A percentile compares a stretch with the other conserved stretches of the same genome.
Evolutionary conservation across 2,888 invertebrate genomes (phyloP).

Genomic region (Troides aeacus): DNA sequence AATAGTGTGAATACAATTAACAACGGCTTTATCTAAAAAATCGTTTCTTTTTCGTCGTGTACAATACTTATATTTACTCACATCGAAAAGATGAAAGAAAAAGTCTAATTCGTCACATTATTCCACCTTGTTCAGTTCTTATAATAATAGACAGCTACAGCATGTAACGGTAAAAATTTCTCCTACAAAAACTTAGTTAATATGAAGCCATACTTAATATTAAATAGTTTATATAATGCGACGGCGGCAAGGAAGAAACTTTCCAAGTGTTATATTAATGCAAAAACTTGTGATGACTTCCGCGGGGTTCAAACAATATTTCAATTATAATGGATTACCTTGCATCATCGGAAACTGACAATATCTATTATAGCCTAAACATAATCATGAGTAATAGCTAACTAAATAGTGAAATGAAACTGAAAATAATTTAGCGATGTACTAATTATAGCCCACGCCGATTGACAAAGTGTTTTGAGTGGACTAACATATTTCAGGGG

Average conservation of each 20-base stretch:
- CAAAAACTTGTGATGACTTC: constrained; percentile 16
- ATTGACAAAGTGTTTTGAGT: no score
- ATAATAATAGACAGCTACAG: neutral
- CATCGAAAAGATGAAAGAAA: neutral
- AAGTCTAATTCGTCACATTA: neutral
- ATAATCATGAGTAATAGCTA: neutral
- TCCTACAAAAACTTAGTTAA: neutral
- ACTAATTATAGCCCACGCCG: no score
- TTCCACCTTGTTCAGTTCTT: neutral
- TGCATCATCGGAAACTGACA: constrained; percentile 3
- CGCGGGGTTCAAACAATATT: constrained; percentile 9
- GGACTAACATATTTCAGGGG: no score
- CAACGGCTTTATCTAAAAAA: no score
- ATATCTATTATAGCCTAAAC: neutral
- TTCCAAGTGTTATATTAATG: constrained; percentile 14
- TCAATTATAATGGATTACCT: constrained; percentile 3
- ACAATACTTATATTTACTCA: no score
- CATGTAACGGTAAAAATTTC: neutral
- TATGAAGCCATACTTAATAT: neutral
- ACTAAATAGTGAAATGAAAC: neutral
- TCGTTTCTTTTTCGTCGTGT: no score
- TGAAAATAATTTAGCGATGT: no score
- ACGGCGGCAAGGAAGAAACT: neutral
- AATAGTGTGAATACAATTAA: no score
- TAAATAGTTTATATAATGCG: neutral